phyloP scores from a whole-genome alignment of 2,113 vertebrate species.

The Salvelinus namaycush region DNA sequence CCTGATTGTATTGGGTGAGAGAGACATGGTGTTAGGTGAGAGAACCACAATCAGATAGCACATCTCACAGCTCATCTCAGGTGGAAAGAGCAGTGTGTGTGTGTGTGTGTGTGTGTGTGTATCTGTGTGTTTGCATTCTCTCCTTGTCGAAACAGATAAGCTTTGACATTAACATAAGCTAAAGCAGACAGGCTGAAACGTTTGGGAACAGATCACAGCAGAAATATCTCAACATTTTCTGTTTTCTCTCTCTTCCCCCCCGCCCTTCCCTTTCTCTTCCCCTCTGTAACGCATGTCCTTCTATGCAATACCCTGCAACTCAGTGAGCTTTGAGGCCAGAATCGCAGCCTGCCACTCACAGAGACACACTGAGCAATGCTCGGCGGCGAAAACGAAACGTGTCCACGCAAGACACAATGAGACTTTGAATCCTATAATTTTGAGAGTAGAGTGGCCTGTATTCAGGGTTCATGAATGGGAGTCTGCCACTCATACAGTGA shows the following conservation, averaged over 20 bases:
- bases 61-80: constrained; percentile 10
- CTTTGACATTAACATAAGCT: constrained; percentile 29
- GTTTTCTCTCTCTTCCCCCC: neutral
- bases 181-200: constrained; percentile 11
- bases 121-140: neutral
- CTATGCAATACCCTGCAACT: neutral
- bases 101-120: neutral
- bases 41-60: constrained; percentile 5
- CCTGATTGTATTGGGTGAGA: constrained; percentile 1
- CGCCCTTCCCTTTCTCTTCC: neutral
- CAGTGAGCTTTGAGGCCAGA: neutral
- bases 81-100: neutral
- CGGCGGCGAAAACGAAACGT: neutral
- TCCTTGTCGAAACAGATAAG: constrained; percentile 9
- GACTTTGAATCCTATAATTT: too few species aligned
- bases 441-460: too few species aligned
- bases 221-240: neutral
- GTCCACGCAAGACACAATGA: neutral
- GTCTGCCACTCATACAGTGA: too few species aligned
- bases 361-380: neutral
- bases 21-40: neutral
- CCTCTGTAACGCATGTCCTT: neutral
- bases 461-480: too few species aligned
- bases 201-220: constrained; percentile 8
- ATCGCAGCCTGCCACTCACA: neutral